These are phyloP conservation scores for Bugula neritina DNA, from an alignment of 2,888 invertebrate genomes.

Conservation along the genomic window DNA sequence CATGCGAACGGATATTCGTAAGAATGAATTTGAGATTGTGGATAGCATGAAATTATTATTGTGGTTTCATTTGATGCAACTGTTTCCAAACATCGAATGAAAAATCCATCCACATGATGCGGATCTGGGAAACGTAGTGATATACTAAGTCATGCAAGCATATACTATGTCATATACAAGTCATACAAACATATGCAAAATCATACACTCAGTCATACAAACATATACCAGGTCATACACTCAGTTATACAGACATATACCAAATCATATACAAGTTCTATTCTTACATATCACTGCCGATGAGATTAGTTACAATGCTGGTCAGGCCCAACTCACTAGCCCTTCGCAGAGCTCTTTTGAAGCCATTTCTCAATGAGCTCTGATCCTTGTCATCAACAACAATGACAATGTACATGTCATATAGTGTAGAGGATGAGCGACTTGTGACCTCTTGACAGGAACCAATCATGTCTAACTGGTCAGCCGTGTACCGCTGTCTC, in stretches of 20 bases:
- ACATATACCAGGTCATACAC: background rate
- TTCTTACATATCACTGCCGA: conserved; percentile 23
- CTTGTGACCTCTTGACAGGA: background rate
- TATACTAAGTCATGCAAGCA: too few relatives aligned
- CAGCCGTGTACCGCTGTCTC: background rate
- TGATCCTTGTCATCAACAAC: conserved; percentile 1
- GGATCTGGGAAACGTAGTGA: too few relatives aligned
- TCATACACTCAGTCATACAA: too few relatives aligned
- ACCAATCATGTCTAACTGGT: background rate
- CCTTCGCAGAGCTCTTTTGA: background rate
- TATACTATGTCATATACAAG: too few relatives aligned
- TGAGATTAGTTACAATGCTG: background rate
- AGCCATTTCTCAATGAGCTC: conserved; percentile 2
- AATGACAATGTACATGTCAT: background rate
- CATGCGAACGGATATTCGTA: too few relatives aligned
- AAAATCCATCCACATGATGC: too few relatives aligned
- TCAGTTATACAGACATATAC: background rate
- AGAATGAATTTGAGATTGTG: too few relatives aligned
- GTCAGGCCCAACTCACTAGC: background rate
- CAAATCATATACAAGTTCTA: too few relatives aligned
- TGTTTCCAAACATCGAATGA: too few relatives aligned
- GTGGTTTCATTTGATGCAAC: too few relatives aligned
- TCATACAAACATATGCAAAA: too few relatives aligned
- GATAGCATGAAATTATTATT: too few relatives aligned
- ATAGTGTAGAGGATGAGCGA: background rate